phyloP scores from a whole-genome alignment of 2,888 invertebrate species.

The Trichogramma dendrolimi region DNA sequence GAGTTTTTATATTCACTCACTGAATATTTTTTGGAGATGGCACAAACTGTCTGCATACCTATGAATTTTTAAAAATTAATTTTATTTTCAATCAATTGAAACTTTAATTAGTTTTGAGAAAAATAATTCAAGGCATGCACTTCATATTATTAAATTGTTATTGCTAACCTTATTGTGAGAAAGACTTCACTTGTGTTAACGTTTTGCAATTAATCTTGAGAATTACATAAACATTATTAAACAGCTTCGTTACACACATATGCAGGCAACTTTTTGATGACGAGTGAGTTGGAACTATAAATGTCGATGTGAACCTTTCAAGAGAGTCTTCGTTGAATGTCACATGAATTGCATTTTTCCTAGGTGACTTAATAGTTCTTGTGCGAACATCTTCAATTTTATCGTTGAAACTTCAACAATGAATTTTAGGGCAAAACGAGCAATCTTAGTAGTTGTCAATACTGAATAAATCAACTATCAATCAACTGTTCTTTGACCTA shows the following conservation, averaged over 20 bases:
- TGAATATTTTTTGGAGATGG: too few species aligned
- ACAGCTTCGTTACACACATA: conserved; percentile 83
- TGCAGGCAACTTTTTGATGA: conserved; percentile 87
- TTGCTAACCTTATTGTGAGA: too few species aligned
- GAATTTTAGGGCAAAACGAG: conserved; percentile 86
- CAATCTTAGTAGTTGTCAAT: conserved; percentile 76
- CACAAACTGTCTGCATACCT: too few species aligned
- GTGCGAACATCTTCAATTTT: conserved; percentile 96
- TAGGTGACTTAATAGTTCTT: conserved; percentile 89
- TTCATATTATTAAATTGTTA: too few species aligned
- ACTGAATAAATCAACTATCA: conserved; percentile 90
- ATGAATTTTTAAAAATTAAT: too few species aligned
- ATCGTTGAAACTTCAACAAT: conserved; percentile 99
- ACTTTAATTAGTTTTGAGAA: too few species aligned
- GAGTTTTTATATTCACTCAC: too few species aligned
- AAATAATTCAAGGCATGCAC: too few species aligned
- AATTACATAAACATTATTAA: conserved; percentile 92
- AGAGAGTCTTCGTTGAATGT: conserved; percentile 90
- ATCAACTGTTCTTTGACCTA: conserved; percentile 91
- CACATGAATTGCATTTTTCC: conserved; percentile 83
- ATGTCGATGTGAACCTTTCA: conserved; percentile 88
- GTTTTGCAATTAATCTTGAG: conserved; percentile 75
- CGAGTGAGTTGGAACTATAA: conserved; percentile 80
- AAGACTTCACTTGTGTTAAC: too few species aligned
- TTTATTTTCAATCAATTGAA: too few species aligned